These are phyloP conservation scores for Lasioglossum leucozonium DNA, from an alignment of 2,888 invertebrate genomes.

Conservation along the genomic window DNA sequence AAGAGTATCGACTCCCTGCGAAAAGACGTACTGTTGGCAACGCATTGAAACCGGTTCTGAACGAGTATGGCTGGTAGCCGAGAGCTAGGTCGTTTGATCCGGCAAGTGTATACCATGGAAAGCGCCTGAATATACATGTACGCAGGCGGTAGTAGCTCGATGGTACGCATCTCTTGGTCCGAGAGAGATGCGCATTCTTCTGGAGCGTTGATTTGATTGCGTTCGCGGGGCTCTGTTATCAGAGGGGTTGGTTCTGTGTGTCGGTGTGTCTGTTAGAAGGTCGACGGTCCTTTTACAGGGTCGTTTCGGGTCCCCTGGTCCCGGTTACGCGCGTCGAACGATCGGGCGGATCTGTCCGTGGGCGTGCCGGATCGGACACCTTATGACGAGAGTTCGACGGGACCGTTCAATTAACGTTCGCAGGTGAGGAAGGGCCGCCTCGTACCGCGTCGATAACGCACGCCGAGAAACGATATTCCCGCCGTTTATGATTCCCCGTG, in stretches of 20 bases:
- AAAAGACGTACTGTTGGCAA: constrained; percentile 73
- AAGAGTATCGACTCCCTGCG: constrained; percentile 64
- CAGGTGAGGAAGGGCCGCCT: background rate
- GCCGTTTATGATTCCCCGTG: background rate
- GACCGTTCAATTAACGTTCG: constrained; percentile 44
- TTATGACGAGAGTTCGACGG: constrained; percentile 26
- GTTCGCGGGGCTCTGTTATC: background rate
- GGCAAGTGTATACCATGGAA: constrained; percentile 75
- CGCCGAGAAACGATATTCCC: background rate
- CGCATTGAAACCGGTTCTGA: constrained; percentile 79
- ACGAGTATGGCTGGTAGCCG: constrained; percentile 78
- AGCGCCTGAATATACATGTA: constrained; percentile 56
- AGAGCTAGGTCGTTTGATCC: constrained; percentile 64
- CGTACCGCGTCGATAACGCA: constrained; percentile 12
- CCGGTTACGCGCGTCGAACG: background rate
- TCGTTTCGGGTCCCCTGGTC: background rate
- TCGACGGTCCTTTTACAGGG: constrained; percentile 24
- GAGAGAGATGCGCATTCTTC: constrained; percentile 41
- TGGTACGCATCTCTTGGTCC: constrained; percentile 16
- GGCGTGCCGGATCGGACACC: constrained; percentile 27
- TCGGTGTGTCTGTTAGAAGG: background rate
- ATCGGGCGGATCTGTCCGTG: constrained; percentile 19
- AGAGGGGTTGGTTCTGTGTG: background rate
- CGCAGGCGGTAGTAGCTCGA: constrained; percentile 51
- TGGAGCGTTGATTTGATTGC: constrained; percentile 32